Base-by-base conservation (phyloP, 2,797 vertebrate species). In the Crenuchus spilurus region DNA sequence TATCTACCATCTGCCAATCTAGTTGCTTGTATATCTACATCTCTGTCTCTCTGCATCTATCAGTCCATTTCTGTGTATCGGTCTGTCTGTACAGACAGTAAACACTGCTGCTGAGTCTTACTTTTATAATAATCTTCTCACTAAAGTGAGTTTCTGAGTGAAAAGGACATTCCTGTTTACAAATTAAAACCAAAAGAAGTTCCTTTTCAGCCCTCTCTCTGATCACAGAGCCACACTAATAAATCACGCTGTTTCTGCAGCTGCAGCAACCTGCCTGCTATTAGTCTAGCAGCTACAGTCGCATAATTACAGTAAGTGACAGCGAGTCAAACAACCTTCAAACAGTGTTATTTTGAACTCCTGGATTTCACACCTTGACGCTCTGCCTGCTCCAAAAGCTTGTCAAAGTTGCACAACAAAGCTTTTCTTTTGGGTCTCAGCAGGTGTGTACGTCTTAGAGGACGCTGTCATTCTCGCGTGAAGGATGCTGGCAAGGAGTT, bases 221-320 rank as follows among this genome's bases (percentile, higher is more conserved):
- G 41, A 46, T 48, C 62, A 48, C 41, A 6, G 41, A 46, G 62
- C 20, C 26, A 1, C 9, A 9, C 62, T 64, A 64, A 64, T 48
- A 48, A 64, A 46, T 64, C 62, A 64, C 2, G 26, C 60, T 28
- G 35, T 63, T 63, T 30, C n/a, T 30, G 60, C 60, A 8, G 24
- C n/a, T 28, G 58, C 58, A 61, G 58, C 58, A 41, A 61, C 41
- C 30, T 13, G 13, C 58, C 35, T 41, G 10, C 1, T 2, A 41
- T 20, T 20, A 9, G 37, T 26, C 60, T 46, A 16, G 39, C 6
- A 0, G 16, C 39, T 4, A 35, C 16, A 18, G 26, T 11, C 26
- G 10, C 13, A 48, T 64, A 46, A 64, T 64, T 48, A 64, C 26
- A 31, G 24, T 48, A 20, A 64, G 62, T 48, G 62, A 31, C 61